phyloP scores from a whole-genome alignment of 2,797 vertebrate species.

The Aulostomus chinensis region DNA sequence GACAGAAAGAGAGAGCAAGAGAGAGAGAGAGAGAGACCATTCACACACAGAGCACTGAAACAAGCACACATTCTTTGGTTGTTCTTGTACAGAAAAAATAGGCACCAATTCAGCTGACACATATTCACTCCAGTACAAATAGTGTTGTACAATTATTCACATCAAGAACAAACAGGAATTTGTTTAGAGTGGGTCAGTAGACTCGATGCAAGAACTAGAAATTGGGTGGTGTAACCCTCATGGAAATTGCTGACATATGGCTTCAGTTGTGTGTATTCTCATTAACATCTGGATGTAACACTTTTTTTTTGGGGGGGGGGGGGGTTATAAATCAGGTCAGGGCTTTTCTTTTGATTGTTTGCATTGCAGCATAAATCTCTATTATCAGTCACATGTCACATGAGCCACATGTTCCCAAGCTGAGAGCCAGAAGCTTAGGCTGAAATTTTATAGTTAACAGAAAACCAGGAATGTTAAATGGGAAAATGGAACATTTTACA shows the following conservation, averaged over 20 bases:
- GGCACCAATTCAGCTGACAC: constrained; percentile 36
- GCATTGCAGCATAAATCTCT: background rate
- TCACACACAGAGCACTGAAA: constrained; percentile 35
- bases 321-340: too few relatives aligned
- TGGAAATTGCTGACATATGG: constrained; percentile 19
- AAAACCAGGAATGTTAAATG: constrained; percentile 55
- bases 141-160: constrained; percentile 10
- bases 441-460: constrained; percentile 49
- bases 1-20: constrained; percentile 11
- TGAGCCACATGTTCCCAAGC: constrained; percentile 38
- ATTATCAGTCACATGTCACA: constrained; percentile 6
- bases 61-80: constrained; percentile 26
- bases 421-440: constrained; percentile 29
- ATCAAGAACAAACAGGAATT: constrained; percentile 14
- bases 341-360: too few relatives aligned
- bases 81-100: constrained; percentile 34
- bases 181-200: constrained; percentile 8
- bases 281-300: background rate
- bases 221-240: background rate
- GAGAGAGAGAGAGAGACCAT: constrained; percentile 17
- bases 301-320: background rate
- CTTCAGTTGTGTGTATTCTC: background rate
- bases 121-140: constrained; percentile 33
- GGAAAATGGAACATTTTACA: constrained; percentile 62
- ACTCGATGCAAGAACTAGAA: constrained; percentile 1